Conservation (phyloP, 1,140 invertebrate species). For the Drosophila watanabei region DNA sequence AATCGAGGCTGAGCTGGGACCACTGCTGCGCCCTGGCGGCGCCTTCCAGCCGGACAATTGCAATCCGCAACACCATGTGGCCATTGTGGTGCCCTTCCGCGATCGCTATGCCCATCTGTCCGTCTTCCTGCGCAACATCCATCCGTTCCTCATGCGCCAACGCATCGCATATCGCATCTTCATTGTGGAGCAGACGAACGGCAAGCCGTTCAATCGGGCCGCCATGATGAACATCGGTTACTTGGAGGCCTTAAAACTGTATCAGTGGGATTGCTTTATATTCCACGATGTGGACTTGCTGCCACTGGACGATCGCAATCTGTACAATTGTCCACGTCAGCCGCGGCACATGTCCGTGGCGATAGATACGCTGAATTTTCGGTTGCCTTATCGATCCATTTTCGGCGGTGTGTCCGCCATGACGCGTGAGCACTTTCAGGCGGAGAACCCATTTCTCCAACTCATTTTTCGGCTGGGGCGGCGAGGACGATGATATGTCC, state of each 20-base stretch:
- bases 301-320: conserved; percentile 96
- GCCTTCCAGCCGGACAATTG: conserved; percentile 92
- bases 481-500: conserved; percentile 97
- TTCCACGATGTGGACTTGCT: conserved; percentile 98
- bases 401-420: conserved; percentile 96
- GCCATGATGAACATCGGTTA: conserved; percentile 98
- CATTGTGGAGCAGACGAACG: conserved; percentile 96
- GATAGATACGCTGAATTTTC: conserved; percentile 95
- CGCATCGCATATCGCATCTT: conserved; percentile 97
- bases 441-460: conserved; percentile 97
- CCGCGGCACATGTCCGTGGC: conserved; percentile 98
- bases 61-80: conserved; percentile 91
- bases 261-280: conserved; percentile 95
- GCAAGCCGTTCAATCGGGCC: conserved; percentile 94
- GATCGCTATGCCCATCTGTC: conserved; percentile 94
- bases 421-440: conserved; percentile 91
- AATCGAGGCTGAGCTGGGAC: conserved; percentile 85
- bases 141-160: conserved; percentile 96
- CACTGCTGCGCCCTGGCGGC: conserved; percentile 90
- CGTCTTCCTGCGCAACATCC: conserved; percentile 94
- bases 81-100: conserved; percentile 94
- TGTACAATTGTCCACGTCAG: conserved; percentile 95
- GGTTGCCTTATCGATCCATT: conserved; percentile 94
- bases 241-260: conserved; percentile 92
- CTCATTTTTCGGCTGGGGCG: conserved; percentile 97